Percentiles rank a stretch among this genome's conserved stretches.
phyloP scores from a whole-genome alignment of 2,797 vertebrate genomes.

The Petrocephalus sullivani region DNA sequence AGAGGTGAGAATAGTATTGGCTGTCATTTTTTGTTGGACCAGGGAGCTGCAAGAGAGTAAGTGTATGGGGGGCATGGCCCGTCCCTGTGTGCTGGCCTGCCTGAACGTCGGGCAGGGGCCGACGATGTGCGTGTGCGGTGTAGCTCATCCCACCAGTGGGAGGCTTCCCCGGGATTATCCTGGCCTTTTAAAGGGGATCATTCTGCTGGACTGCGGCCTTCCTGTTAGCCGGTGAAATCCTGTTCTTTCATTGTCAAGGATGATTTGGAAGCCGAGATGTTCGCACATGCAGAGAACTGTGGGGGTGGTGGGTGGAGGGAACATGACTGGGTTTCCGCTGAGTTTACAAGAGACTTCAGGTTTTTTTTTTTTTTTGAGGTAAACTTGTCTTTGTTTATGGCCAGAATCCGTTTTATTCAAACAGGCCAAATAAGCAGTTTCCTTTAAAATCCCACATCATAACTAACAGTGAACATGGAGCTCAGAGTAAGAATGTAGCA shows the following conservation, averaged over 20 bases:
- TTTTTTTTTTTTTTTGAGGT: background rate
- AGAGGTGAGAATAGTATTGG: background rate
- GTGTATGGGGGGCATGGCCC: background rate
- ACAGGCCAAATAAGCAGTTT: background rate
- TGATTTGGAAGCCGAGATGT: background rate
- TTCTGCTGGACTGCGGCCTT: background rate
- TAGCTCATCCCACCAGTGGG: background rate
- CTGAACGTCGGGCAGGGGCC: background rate
- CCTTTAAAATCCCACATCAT: background rate
- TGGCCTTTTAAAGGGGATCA: background rate
- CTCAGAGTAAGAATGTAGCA: background rate
- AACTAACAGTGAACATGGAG: background rate
- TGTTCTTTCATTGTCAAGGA: background rate
- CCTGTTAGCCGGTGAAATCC: background rate
- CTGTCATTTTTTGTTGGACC: background rate
- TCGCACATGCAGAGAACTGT: background rate
- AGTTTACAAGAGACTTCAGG: background rate
- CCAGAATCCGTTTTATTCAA: background rate
- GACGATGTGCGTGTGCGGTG: background rate
- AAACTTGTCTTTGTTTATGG: background rate
- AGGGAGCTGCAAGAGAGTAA: background rate
- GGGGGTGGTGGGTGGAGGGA: background rate
- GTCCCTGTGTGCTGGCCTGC: background rate
- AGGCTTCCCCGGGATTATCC: background rate
- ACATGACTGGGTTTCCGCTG: no score